These are phyloP conservation scores for Zosterops hypoxanthus DNA, from an alignment of 2,113 vertebrate genomes.

Conservation along the genomic window DNA sequence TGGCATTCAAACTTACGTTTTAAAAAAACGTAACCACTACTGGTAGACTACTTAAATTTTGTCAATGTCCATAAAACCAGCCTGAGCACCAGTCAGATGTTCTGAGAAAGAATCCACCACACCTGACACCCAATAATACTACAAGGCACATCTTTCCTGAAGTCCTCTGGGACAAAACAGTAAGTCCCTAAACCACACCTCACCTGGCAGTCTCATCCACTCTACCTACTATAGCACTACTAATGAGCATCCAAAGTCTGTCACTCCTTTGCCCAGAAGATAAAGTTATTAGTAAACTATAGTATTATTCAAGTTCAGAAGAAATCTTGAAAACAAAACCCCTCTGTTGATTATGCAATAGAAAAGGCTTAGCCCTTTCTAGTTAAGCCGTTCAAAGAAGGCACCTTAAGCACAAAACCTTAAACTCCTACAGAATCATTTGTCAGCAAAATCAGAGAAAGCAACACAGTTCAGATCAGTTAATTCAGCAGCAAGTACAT, in stretches of 20 bases:
- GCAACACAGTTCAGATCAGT: neutral
- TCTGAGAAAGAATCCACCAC: neutral
- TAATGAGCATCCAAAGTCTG: neutral
- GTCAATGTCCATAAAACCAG: neutral
- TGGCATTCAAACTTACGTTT: neutral
- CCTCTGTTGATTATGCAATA: neutral
- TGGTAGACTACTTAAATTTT: neutral
- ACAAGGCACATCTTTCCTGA: neutral
- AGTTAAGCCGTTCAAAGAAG: neutral
- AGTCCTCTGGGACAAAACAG: neutral
- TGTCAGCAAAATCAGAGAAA: neutral
- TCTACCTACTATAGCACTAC: neutral
- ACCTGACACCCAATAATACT: neutral
- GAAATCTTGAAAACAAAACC: neutral
- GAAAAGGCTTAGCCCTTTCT: neutral
- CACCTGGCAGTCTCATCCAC: neutral
- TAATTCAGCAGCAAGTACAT: neutral
- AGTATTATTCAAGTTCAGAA: neutral
- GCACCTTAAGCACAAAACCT: neutral
- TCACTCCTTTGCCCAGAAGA: neutral
- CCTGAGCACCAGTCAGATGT: neutral
- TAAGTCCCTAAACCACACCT: neutral
- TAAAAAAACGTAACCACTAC: neutral
- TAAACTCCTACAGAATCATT: neutral
- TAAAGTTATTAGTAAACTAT: neutral